Conservation (phyloP, 2,888 invertebrate genomes). For the Papilio protenor region DNA sequence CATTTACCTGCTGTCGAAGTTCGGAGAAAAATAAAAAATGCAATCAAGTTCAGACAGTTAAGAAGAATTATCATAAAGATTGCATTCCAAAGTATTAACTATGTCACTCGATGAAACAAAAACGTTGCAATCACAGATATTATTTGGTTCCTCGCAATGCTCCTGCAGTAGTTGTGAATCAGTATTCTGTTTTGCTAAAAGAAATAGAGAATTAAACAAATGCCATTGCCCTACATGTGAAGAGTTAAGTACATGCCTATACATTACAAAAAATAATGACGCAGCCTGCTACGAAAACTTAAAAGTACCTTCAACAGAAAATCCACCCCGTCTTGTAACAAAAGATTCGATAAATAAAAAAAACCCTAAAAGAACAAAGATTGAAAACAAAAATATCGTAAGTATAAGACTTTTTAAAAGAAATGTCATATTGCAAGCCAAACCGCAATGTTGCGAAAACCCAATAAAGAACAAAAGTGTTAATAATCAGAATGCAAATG, state of each 20-base stretch:
- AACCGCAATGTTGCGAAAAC: conserved; percentile 44
- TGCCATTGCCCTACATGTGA: conserved; percentile 32
- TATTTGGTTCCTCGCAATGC: conserved; percentile 50
- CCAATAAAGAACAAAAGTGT: conserved; percentile 7
- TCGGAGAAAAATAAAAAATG: conserved; percentile 8
- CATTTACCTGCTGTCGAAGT: conserved; percentile 1
- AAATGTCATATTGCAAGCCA: conserved; percentile 20
- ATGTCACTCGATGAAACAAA: conserved; percentile 27
- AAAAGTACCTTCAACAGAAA: not conserved
- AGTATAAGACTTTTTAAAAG: conserved; percentile 32
- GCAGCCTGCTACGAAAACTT: not conserved
- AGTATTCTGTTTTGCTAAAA: conserved; percentile 53
- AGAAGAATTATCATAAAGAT: conserved; percentile 33
- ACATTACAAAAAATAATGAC: not conserved
- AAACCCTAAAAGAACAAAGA: not conserved
- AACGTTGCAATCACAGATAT: conserved; percentile 30
- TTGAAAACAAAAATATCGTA: conserved; percentile 19
- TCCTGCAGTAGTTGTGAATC: conserved; percentile 64
- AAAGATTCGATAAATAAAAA: not conserved
- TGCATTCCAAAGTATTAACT: conserved; percentile 34
- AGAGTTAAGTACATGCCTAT: conserved; percentile 29
- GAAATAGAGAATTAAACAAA: conserved; percentile 43
- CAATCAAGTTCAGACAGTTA: conserved; percentile 16
- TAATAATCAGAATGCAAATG: not conserved
- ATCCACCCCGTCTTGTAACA: not conserved